Evolutionary conservation across 2,888 invertebrate genomes (phyloP), one percentile per base, ranked within the genome.

Genomic region (Imbricaverruca yamaguchii): DNA sequence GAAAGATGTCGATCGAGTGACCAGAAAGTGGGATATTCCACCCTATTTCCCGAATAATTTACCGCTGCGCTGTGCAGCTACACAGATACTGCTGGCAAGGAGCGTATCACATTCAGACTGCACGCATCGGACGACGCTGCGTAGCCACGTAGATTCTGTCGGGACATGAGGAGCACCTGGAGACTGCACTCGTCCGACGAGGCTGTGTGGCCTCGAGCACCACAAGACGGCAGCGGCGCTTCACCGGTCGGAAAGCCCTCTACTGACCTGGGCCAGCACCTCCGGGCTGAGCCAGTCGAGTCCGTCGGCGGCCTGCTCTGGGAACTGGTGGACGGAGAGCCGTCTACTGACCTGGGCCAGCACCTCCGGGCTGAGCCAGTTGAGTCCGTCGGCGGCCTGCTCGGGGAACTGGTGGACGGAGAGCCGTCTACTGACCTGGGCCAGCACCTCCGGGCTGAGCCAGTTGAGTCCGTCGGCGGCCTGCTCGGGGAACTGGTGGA

Each of bases 211-310:
- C 39, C 39, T 39, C 39, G 39, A 39, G 39, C 4, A 39, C 39
- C 39, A 4, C 39, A 39, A 39, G 39, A 39, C 39, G 2, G 4
- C 39, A 39, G 39, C 4, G 39, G 39, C 39, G 39, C 39, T 4
- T 39, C 1, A 39, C 39, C 39, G 39, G 39, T 39, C 39, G 39
- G n/a, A n/a, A n/a, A n/a, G n/a, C n/a, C n/a, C n/a, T n/a, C 91
- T 4, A 91, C 0, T 91, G 89, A 91, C 92, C 90, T 97, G 97
- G 88, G 94, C 93, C 69, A 97, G 88, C 18, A 97, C 88, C 87
- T 97, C 97, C 0, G 97, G 97, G 85, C 96, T 96, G 21, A 96
- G 90, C 95, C 96, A 97, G 88, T 94, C 94, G 9, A 97, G 88
- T 85, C 93, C 89, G 55, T 90, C n/a, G n/a, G n/a, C n/a, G n/a